phyloP scores from a whole-genome alignment of 2,888 invertebrate species.

The Hoplodrina ambigua region DNA sequence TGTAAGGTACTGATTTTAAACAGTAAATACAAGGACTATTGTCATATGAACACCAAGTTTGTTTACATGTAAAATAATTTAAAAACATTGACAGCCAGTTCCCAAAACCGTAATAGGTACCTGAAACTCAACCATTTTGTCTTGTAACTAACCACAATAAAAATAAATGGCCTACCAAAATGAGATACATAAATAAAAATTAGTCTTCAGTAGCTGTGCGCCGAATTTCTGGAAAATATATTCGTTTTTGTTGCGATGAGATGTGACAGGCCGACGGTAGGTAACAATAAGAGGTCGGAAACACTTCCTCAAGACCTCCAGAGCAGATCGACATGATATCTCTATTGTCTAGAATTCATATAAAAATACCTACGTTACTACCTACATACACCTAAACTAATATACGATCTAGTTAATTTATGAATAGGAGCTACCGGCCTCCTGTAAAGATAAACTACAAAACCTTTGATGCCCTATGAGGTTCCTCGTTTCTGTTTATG shows the following conservation, averaged over 20 bases:
- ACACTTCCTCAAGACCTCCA: neutral
- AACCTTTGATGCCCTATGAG: no score
- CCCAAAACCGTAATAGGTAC: slow-evolving; percentile 18
- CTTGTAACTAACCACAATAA: slow-evolving; percentile 29
- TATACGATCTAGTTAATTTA: slow-evolving; percentile 4
- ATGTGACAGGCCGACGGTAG: slow-evolving; percentile 25
- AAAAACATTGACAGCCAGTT: slow-evolving; percentile 2
- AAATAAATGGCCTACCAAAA: slow-evolving; percentile 25
- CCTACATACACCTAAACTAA: no score
- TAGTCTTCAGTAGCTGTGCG: slow-evolving; percentile 11
- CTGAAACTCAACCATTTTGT: slow-evolving; percentile 27
- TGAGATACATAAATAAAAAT: slow-evolving; percentile 47
- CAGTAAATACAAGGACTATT: neutral
- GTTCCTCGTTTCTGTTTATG: no score
- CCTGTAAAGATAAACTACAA: slow-evolving; percentile 14
- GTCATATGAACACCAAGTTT: neutral
- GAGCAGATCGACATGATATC: neutral
- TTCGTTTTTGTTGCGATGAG: slow-evolving; percentile 15
- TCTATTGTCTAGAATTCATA: no score
- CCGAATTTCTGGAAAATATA: slow-evolving; percentile 35
- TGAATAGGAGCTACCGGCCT: slow-evolving; percentile 24
- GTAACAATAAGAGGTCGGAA: slow-evolving; percentile 3
- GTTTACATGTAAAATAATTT: neutral
- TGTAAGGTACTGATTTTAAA: neutral
- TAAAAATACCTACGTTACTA: slow-evolving; percentile 7